Percentiles rank a stretch among this genome's conserved stretches.
Conservation (phyloP, 37 sponge, comb jelly and placozoan species). For the Spongilla lacustris region DNA sequence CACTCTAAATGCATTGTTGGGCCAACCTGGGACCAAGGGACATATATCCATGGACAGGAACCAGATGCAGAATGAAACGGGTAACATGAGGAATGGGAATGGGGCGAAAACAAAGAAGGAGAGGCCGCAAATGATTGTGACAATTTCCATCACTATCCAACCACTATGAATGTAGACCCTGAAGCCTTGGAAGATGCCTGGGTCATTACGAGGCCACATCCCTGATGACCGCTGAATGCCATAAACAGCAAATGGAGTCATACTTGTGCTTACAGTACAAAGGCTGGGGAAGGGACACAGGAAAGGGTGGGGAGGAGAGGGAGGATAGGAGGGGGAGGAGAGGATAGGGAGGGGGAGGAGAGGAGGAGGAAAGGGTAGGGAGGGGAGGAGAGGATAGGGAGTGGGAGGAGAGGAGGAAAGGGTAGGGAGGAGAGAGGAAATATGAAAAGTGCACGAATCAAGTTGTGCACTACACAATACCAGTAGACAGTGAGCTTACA, state of each 20-base stretch:
- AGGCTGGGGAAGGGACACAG: background rate
- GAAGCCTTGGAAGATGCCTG: slow-evolving; percentile 50
- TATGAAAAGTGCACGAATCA: background rate
- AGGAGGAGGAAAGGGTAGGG: background rate
- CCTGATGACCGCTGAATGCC: slow-evolving; percentile 5
- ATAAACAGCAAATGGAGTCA: slow-evolving; percentile 27
- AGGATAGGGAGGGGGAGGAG: background rate
- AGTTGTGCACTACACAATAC: no score
- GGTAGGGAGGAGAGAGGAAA: background rate
- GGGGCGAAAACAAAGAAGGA: background rate
- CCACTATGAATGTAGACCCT: slow-evolving; percentile 26
- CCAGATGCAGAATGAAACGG: slow-evolving; percentile 48
- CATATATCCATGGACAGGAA: slow-evolving; percentile 61
- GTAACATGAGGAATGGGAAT: slow-evolving; percentile 55
- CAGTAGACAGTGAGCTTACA: slow-evolving; percentile 18
- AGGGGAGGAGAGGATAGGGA: background rate
- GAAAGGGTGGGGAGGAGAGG: background rate
- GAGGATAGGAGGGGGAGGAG: slow-evolving; percentile 10
- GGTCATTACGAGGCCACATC: slow-evolving; percentile 36
- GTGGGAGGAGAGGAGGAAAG: background rate
- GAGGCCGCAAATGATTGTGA: slow-evolving; percentile 25
- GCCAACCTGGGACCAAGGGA: slow-evolving; percentile 23
- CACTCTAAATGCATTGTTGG: background rate
- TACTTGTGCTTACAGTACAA: slow-evolving; percentile 30
- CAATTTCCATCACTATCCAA: slow-evolving; percentile 55